These are phyloP conservation scores for Porites lutea DNA, from an alignment of 64 coral and sea anemone species.

Conservation along the genomic window DNA sequence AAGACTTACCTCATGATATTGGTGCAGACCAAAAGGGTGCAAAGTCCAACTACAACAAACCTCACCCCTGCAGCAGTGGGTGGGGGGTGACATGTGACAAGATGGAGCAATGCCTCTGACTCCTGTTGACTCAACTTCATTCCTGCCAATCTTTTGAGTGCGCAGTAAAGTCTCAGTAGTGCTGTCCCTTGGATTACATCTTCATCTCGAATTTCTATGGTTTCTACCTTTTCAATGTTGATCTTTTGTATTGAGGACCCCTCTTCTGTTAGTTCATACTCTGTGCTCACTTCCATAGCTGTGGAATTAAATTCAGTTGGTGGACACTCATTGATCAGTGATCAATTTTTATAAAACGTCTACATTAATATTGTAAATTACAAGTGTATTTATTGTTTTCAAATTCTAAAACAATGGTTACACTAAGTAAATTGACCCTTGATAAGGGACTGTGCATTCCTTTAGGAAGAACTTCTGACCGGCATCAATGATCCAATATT, in stretches of 20 bases:
- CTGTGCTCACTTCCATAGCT: slow-evolving; percentile 97
- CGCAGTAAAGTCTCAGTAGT: slow-evolving; percentile 85
- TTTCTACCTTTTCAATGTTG: slow-evolving; percentile 54
- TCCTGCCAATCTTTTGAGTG: slow-evolving; percentile 84
- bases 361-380: too few species aligned
- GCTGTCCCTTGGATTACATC: slow-evolving; percentile 83
- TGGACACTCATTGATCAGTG: background rate
- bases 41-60: slow-evolving; percentile 89
- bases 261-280: slow-evolving; percentile 91
- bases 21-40: slow-evolving; percentile 76
- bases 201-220: slow-evolving; percentile 79
- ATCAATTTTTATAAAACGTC: too few species aligned
- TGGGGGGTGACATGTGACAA: slow-evolving; percentile 91
- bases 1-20: slow-evolving; percentile 65
- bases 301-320: background rate
- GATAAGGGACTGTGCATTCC: too few species aligned
- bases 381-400: too few species aligned
- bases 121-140: slow-evolving; percentile 90
- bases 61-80: slow-evolving; percentile 87
- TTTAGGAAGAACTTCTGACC: too few species aligned
- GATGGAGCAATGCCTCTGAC: slow-evolving; percentile 79
- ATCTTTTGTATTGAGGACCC: slow-evolving; percentile 17
- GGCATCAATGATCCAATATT: too few species aligned
- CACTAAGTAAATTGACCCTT: too few species aligned
- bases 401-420: too few species aligned